Conservation (phyloP, 2,888 invertebrate species). For the Hoplodrina blanda region DNA sequence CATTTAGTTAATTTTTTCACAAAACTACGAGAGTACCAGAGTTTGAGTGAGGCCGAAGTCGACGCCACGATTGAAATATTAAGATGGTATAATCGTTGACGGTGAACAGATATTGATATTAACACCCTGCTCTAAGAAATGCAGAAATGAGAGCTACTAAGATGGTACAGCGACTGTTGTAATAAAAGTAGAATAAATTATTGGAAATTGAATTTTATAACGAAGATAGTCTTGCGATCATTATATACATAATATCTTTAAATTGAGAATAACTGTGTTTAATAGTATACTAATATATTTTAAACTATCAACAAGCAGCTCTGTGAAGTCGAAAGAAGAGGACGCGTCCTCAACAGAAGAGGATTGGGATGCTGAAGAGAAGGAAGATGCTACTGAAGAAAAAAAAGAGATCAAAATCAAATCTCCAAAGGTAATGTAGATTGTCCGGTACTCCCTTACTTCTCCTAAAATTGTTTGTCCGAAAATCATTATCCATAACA, state of each 20-base stretch:
- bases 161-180: constrained; percentile 36
- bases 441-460: too few relatives aligned
- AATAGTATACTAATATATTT: constrained; percentile 25
- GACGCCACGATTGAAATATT: constrained; percentile 37
- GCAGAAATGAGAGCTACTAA: constrained; percentile 34
- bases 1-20: constrained; percentile 64
- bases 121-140: constrained; percentile 39
- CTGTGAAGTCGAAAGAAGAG: constrained; percentile 87
- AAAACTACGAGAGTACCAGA: constrained; percentile 47
- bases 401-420: constrained; percentile 83
- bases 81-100: constrained; percentile 41
- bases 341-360: constrained; percentile 88
- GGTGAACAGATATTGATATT: constrained; percentile 35
- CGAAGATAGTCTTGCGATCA: constrained; percentile 30
- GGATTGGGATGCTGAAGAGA: constrained; percentile 88
- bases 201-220: constrained; percentile 25
- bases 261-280: constrained; percentile 13
- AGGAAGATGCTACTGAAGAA: constrained; percentile 84
- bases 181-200: constrained; percentile 46
- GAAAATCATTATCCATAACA: too few relatives aligned
- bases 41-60: constrained; percentile 42
- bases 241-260: constrained; percentile 15
- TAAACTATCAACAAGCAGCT: constrained; percentile 71
- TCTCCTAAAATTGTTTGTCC: too few relatives aligned
- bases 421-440: constrained; percentile 80